Percentiles rank a stretch among this genome's conserved stretches.
Conservation (phyloP, 2,888 invertebrate species). For the Stratiomys singularior region DNA sequence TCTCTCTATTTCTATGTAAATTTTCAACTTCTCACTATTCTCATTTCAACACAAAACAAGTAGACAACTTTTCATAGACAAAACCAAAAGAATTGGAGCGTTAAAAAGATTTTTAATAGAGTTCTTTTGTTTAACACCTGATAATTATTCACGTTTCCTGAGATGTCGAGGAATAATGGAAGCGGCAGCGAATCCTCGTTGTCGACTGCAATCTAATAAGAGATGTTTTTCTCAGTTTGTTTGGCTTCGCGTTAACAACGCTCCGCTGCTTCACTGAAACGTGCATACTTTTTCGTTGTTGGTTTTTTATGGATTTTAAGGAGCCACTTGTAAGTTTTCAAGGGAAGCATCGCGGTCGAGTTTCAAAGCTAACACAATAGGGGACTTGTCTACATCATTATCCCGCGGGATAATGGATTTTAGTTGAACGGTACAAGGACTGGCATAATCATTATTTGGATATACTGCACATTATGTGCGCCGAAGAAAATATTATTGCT, state of each 20-base stretch:
- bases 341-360: not conserved
- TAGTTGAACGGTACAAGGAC: not conserved
- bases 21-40: not conserved
- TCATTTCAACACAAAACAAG: not conserved
- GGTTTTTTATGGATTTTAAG: not conserved
- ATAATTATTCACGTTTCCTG: slow-evolving; percentile 25
- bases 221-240: not conserved
- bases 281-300: not conserved
- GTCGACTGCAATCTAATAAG: slow-evolving; percentile 13
- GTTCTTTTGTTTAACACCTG: slow-evolving; percentile 38
- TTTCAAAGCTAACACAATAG: not conserved
- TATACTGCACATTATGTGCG: too few species aligned
- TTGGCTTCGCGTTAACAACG: not conserved
- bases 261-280: not conserved
- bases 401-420: not conserved
- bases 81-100: slow-evolving; percentile 11
- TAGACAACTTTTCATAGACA: not conserved
- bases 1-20: slow-evolving; percentile 3
- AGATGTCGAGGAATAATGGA: slow-evolving; percentile 24
- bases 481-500: too few species aligned
- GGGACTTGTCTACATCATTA: slow-evolving; percentile 12
- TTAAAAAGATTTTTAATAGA: slow-evolving; percentile 23
- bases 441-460: too few species aligned
- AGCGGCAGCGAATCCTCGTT: slow-evolving; percentile 2
- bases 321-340: not conserved